Percentiles rank a stretch among this genome's conserved stretches.
Evolutionary conservation across 2,888 invertebrate species (phyloP).

Genomic region (Dryocosmus kuriphilus): DNA sequence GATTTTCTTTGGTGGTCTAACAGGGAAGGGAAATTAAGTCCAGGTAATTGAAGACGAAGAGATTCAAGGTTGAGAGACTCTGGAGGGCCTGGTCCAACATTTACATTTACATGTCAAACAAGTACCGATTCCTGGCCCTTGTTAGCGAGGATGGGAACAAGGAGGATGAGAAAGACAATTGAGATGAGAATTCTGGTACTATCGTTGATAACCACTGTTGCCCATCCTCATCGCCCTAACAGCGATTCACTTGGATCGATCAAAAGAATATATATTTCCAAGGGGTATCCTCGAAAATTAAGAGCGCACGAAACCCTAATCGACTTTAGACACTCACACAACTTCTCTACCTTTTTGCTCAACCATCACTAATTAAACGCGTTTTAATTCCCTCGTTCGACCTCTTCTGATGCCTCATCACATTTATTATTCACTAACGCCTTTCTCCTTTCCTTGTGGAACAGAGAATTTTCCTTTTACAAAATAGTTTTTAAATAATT

Average conservation of each 20-base stretch:
- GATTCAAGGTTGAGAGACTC: slow-evolving; percentile 59
- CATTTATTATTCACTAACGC: not conserved
- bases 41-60: slow-evolving; percentile 31
- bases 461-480: not conserved
- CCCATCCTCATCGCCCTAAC: slow-evolving; percentile 45
- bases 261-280: slow-evolving; percentile 41
- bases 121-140: slow-evolving; percentile 68
- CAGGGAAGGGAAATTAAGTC: slow-evolving; percentile 25
- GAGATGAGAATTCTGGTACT: slow-evolving; percentile 45
- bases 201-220: slow-evolving; percentile 50
- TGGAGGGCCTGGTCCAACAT: slow-evolving; percentile 69
- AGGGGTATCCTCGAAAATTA: slow-evolving; percentile 34
- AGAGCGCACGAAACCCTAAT: slow-evolving; percentile 1
- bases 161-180: slow-evolving; percentile 44
- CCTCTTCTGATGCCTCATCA: not conserved
- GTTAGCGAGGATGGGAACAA: slow-evolving; percentile 60
- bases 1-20: slow-evolving; percentile 56
- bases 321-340: not conserved
- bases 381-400: not conserved
- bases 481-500: not conserved
- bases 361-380: not conserved
- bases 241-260: slow-evolving; percentile 47
- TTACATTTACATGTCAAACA: slow-evolving; percentile 74
- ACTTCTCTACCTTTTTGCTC: not conserved
- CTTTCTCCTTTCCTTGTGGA: not conserved